A percentile compares a stretch with the other conserved stretches of the same genome.
Conservation (phyloP, 2,113 vertebrate genomes). For the Paracanthobrama guichenoti region DNA sequence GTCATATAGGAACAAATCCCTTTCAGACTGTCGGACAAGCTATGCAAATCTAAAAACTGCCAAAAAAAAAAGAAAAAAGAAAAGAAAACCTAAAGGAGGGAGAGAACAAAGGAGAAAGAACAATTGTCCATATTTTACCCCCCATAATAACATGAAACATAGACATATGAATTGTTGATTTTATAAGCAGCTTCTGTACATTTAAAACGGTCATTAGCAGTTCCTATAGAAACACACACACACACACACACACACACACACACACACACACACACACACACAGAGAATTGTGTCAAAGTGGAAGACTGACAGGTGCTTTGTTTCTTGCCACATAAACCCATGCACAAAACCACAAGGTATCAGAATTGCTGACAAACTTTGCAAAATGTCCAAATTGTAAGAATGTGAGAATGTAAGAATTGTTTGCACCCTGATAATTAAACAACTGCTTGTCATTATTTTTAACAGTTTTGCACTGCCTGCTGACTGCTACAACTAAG, state of each 20-base stretch:
- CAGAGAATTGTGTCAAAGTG: neutral
- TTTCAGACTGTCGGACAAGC: constrained; percentile 60
- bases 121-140: neutral
- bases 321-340: neutral
- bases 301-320: constrained; percentile 2
- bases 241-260: neutral
- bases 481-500: neutral
- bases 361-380: neutral
- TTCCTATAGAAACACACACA: neutral
- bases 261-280: neutral
- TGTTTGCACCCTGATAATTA: neutral
- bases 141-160: neutral
- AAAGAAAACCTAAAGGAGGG: constrained; percentile 49
- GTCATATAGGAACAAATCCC: constrained; percentile 68
- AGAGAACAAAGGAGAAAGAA: constrained; percentile 46
- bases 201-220: neutral
- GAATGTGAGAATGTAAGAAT: neutral
- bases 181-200: neutral
- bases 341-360: neutral
- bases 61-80: too few species aligned
- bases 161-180: neutral
- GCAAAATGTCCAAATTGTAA: neutral
- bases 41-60: constrained; percentile 59
- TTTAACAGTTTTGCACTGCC: neutral
- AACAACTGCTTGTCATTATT: neutral